Evolutionary conservation across 1,140 invertebrate genomes (phyloP).

Genomic region (Drosophila pseudoananassae): DNA sequence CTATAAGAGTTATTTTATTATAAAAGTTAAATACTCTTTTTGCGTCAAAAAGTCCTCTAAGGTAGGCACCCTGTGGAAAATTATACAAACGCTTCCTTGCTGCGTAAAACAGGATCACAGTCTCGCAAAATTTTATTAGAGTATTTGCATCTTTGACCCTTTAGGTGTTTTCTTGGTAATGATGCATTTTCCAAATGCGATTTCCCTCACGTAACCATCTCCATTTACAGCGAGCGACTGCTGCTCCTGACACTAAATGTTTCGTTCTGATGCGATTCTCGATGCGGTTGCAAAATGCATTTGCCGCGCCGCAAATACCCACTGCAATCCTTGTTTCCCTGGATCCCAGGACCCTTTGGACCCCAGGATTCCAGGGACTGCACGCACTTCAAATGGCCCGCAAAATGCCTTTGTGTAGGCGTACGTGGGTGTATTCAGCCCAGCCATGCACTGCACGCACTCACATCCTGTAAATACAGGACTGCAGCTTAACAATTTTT

Average conservation of each 20-base stretch:
- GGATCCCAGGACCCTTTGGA: neutral
- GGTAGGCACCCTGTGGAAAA: no score
- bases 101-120: neutral
- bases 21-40: no score
- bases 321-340: neutral
- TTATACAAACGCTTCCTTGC: no score
- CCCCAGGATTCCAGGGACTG: neutral
- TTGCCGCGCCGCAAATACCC: conserved; percentile 30
- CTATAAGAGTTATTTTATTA: no score
- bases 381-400: conserved; percentile 47
- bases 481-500: conserved; percentile 11
- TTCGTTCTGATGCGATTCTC: conserved; percentile 6
- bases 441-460: conserved; percentile 16
- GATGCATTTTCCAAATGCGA: conserved; percentile 32
- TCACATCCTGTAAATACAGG: conserved; percentile 36
- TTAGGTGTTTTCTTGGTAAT: conserved; percentile 18
- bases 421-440: conserved; percentile 15
- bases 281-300: conserved; percentile 57
- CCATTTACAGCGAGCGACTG: conserved; percentile 11
- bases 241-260: conserved; percentile 12
- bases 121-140: neutral
- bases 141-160: conserved; percentile 6
- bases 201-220: conserved; percentile 46
- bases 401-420: conserved; percentile 51
- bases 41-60: no score